Conservation (phyloP, 2,113 vertebrate species). For the Thermophis baileyi region DNA sequence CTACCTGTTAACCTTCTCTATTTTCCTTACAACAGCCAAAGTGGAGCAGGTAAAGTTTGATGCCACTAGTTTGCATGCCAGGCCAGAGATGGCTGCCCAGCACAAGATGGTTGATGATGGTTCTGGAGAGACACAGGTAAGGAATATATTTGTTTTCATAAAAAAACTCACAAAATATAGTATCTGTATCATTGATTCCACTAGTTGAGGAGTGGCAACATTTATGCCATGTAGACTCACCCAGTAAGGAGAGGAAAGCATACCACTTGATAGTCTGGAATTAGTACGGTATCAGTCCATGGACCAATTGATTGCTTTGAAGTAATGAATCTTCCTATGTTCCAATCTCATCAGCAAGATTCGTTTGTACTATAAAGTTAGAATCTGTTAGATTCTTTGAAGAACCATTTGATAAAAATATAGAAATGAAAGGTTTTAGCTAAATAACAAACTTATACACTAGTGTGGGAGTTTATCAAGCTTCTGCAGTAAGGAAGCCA, state of each 20-base stretch:
- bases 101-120: slow-evolving; percentile 88
- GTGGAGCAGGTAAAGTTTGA: slow-evolving; percentile 88
- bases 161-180: not conserved
- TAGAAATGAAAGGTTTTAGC: not conserved
- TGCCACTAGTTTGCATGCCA: slow-evolving; percentile 72
- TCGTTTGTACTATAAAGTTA: not conserved
- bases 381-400: not conserved
- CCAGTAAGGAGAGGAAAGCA: not conserved
- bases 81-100: slow-evolving; percentile 79
- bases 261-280: not conserved
- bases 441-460: not conserved
- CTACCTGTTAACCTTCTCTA: not conserved
- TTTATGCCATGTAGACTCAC: not conserved
- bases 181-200: not conserved
- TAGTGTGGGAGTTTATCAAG: not conserved
- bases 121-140: slow-evolving; percentile 73
- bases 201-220: not conserved
- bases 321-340: not conserved
- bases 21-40: slow-evolving; percentile 69
- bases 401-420: not conserved
- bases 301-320: not conserved
- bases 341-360: not conserved
- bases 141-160: not conserved
- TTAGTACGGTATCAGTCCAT: not conserved
- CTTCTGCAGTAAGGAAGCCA: not conserved